Evolutionary conservation across 2,797 vertebrate species (phyloP), one percentile per base, ranked within the genome.

Genomic region (Netta rufina): DNA sequence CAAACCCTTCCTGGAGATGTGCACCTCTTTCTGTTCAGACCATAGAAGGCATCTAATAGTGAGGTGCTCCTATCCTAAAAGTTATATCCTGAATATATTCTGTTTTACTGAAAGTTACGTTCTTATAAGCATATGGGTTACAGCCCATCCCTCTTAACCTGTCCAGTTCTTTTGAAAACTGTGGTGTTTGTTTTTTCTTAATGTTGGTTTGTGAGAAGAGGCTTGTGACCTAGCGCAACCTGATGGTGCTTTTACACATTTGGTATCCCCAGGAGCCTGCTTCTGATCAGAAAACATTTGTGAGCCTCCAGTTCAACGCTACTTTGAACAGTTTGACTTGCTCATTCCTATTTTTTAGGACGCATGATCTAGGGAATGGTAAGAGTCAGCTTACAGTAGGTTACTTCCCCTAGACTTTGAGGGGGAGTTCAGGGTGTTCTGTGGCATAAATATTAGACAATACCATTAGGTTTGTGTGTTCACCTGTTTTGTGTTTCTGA

Each of bases 261-360:
- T 65, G 25, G 27, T 70, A 25, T 30, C 8, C 11, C 10, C 74
- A 61, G 43, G 38, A 67, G 9, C 30, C 41, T 36, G 39, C 32
- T 80, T 75, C 39, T 78, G 39, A 41, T 41, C 7, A 25, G 25
- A 27, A 69, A 36, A 54, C 4, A 53, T 65, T 74, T 65, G 11
- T 33, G 58, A 67, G 9, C 21, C 38, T 43, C 33, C 36, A 16
- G 17, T 60, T 82, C 10, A 9, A 47, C 43, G 45, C 21, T 62
- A 0, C 81, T 58, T 82, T 3, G 0, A 39, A 22, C 33, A 49
- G 27, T 5, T 4, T 2, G 1, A 14, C 32, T 72, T 13, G 4
- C 3, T 64, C 21, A 6, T 32, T 62, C 10, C 25, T 14, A 13
- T 21, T 30, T 64, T 76, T 84, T 32, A 38, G 11, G 13, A 17